A percentile compares a stretch with the other conserved stretches of the same genome.
Evolutionary conservation across 2,797 vertebrate genomes (phyloP).

Genomic region (Pteronotus mesoamericanus): DNA sequence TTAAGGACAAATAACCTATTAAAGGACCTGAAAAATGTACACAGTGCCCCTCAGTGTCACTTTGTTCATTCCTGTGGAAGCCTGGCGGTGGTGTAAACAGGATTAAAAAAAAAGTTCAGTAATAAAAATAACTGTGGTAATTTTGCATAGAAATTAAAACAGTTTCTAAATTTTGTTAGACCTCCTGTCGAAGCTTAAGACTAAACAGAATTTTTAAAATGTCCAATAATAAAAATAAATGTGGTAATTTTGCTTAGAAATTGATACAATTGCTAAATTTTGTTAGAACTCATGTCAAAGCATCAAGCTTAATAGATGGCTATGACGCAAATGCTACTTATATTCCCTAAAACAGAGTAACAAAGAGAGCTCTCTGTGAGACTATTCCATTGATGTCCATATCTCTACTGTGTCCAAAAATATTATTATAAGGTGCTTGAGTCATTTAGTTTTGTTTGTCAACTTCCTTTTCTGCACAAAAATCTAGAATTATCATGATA

Average conservation of each 20-base stretch:
- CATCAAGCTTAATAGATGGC: background rate
- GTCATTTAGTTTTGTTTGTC: background rate
- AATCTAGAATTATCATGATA: background rate
- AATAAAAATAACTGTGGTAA: background rate
- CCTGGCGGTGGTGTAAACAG: background rate
- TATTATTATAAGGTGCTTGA: constrained; percentile 9
- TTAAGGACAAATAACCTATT: constrained; percentile 11
- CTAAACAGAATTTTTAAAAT: too few species aligned
- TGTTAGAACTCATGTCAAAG: background rate
- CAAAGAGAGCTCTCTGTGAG: background rate
- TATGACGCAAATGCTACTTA: background rate
- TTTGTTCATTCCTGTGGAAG: background rate
- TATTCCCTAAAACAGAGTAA: background rate
- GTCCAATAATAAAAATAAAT: background rate
- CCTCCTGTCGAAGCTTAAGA: background rate
- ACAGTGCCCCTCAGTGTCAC: background rate
- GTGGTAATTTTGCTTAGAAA: background rate
- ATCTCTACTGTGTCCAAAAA: background rate
- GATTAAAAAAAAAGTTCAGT: background rate
- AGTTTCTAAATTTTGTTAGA: constrained; percentile 22
- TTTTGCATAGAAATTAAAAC: background rate
- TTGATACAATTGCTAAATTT: background rate
- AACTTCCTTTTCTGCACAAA: constrained; percentile 2
- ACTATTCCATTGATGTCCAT: background rate
- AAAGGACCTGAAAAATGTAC: background rate